Base-by-base conservation (phyloP, 1,140 invertebrate species). In the Drosophila burlai region DNA sequence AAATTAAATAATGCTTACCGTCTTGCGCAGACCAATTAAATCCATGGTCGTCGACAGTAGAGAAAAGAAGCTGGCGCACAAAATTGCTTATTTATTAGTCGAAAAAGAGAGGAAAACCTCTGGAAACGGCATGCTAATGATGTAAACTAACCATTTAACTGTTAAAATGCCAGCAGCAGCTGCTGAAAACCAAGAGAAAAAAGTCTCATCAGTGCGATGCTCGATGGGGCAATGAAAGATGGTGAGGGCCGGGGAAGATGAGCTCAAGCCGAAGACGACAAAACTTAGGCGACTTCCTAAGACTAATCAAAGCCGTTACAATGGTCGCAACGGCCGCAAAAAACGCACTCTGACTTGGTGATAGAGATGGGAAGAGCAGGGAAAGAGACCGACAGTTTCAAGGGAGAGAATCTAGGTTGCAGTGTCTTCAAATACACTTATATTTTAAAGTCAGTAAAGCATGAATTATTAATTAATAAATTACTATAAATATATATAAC, bases 121-220 rank as follows among this genome's bases (percentile, higher is more conserved):
- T 69, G 75, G 49, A 79, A 80, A 62, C 67, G 67, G 72, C 65
- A 90, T 89, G 78, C 81, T 90, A 90, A 90, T 90, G 85, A 90
- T 90, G 86, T 90, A 90, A 90, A 85, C 72, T 77, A 85, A 81
- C n/a, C 79, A 85, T 91, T 90, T 90, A 89, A 90, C 85, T 80
- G 85, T 90, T 90, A 82, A 82, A 76, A 57, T 65, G 76, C 85
- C 82, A 84, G 77, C 61, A 85, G 85, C 85, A 38, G 62, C 67
- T 36, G 64, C 47, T 40, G 36, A 73, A 69, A 63, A 50, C 47
- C 21, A 24, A 61, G 50, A 54, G 50, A 75, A 83, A 54, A 71
- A 50, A 66, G 55, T 67, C 68, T 42, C 64, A 69, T 61, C 79
- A 76, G 52, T 57, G 66, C 49, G 45, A 57, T 26, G 52, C 49